phyloP scores from a whole-genome alignment of 2,113 vertebrate genomes.

The Daubentonia madagascariensis region DNA sequence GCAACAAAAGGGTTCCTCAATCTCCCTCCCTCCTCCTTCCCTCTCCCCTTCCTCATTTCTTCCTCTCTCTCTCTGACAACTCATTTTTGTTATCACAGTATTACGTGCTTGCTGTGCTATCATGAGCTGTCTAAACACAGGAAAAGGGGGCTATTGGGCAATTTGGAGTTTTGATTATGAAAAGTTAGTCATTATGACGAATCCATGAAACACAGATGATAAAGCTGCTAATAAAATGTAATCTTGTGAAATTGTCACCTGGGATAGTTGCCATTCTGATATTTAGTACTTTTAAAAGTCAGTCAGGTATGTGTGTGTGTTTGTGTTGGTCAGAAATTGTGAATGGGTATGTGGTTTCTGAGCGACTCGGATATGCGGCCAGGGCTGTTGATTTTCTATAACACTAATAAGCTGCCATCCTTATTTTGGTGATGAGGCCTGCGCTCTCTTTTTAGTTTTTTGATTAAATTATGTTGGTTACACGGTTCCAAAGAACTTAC shows the following conservation, averaged over 20 bases:
- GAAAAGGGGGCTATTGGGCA: slow-evolving; percentile 45
- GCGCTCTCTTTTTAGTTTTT: background rate
- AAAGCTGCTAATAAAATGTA: background rate
- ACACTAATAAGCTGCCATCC: background rate
- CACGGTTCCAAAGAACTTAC: background rate
- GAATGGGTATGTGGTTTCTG: background rate
- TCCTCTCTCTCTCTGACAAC: background rate
- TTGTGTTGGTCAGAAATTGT: background rate
- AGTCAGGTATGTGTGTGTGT: background rate
- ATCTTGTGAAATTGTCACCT: slow-evolving; percentile 9
- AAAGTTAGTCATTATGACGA: slow-evolving; percentile 68
- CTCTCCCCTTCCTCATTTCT: background rate
- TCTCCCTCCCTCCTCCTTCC: background rate
- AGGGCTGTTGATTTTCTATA: background rate
- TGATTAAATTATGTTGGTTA: background rate
- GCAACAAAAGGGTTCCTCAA: background rate
- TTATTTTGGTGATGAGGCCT: background rate
- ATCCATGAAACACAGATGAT: slow-evolving; percentile 32
- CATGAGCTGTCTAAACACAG: slow-evolving; percentile 34
- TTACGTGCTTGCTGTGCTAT: background rate
- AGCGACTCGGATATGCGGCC: background rate
- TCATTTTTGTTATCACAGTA: background rate
- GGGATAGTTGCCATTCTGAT: background rate
- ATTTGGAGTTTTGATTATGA: slow-evolving; percentile 30
- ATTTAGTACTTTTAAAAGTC: background rate